Conservation (phyloP, 2,113 vertebrate species). For the Corydoras sp. region DNA sequence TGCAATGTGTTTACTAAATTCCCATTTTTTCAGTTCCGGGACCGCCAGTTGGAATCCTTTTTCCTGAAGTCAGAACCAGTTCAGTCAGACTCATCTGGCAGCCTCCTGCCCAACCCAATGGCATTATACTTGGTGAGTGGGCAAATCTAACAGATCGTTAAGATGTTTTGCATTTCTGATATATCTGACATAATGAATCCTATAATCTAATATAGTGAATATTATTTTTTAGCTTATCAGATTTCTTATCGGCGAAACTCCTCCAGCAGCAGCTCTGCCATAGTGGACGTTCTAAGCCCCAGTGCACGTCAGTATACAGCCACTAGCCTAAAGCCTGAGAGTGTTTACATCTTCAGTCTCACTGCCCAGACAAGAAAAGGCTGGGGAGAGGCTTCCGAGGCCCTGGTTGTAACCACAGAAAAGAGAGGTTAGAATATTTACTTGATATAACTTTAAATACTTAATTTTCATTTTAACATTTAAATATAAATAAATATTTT, state of each 20-base stretch:
- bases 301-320: conserved; percentile 85
- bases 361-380: conserved; percentile 93
- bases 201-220: no score
- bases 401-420: conserved; percentile 92
- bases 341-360: conserved; percentile 87
- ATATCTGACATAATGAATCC: no score
- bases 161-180: background rate
- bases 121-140: conserved; percentile 87
- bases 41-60: conserved; percentile 88
- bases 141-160: background rate
- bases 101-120: conserved; percentile 84
- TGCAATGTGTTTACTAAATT: no score
- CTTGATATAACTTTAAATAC: background rate
- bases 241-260: conserved; percentile 86
- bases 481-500: background rate
- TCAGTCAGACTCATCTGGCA: conserved; percentile 91
- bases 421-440: conserved; percentile 76
- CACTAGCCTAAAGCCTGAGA: conserved; percentile 77
- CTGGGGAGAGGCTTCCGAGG: conserved; percentile 91
- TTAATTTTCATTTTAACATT: background rate
- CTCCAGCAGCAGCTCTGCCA: conserved; percentile 68
- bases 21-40: conserved; percentile 74
- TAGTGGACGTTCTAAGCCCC: conserved; percentile 81
- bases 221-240: conserved; percentile 77
- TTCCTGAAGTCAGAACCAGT: conserved; percentile 90